Evolutionary conservation across 2,888 invertebrate species (phyloP).

Genomic region (Timandra comae): DNA sequence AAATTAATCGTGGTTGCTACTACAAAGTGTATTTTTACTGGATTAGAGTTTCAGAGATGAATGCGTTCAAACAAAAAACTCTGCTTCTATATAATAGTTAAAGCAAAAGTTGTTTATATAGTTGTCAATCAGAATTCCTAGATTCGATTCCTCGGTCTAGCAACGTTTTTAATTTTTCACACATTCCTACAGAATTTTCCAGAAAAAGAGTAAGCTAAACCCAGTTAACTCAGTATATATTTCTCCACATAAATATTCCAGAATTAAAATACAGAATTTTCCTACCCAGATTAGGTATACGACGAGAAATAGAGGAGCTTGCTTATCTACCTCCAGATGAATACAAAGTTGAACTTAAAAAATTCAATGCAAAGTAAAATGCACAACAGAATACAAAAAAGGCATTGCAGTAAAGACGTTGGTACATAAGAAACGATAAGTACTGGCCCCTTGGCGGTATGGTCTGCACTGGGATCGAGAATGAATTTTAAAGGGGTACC

Average conservation of each 20-base stretch:
- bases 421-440: slow-evolving; percentile 35
- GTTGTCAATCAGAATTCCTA: too few relatives aligned
- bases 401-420: slow-evolving; percentile 4
- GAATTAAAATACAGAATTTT: background rate
- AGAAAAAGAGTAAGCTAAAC: too few relatives aligned
- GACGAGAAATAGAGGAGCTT: background rate
- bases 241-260: background rate
- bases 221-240: background rate
- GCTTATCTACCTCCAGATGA: background rate
- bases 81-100: too few relatives aligned
- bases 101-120: too few relatives aligned
- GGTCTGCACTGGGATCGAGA: slow-evolving; percentile 28
- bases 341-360: background rate
- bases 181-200: too few relatives aligned
- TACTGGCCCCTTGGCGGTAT: slow-evolving; percentile 29
- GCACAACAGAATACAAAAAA: slow-evolving; percentile 2
- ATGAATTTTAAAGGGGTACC: slow-evolving; percentile 50
- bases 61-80: too few relatives aligned
- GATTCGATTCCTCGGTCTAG: too few relatives aligned
- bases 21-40: too few relatives aligned
- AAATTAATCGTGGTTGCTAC: too few relatives aligned
- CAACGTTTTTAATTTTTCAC: too few relatives aligned
- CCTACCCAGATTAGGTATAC: background rate
- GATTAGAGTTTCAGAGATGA: too few relatives aligned
- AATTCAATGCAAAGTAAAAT: background rate